phyloP scores from a whole-genome alignment of 1,140 invertebrate genomes.

The Drosophila setifemur region DNA sequence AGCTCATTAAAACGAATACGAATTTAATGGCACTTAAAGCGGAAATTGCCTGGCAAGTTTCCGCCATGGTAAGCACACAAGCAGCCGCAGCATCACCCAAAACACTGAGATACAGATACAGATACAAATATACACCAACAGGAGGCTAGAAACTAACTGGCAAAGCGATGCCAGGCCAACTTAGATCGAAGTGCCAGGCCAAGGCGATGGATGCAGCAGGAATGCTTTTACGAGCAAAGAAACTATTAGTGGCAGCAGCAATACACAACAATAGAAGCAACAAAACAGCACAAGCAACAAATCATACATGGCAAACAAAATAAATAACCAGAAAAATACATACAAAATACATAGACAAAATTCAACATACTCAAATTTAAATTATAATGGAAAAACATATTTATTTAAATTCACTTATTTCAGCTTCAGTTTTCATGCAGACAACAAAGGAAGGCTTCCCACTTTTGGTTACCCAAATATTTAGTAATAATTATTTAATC shows the following conservation, averaged over 20 bases:
- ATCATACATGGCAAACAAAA: not conserved
- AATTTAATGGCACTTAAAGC: conserved; percentile 82
- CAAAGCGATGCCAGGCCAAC: conserved; percentile 28
- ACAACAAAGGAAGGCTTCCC: no score
- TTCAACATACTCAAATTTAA: no score
- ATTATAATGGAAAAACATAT: no score
- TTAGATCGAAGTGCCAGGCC: conserved; percentile 60
- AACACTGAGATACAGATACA: conserved; percentile 7
- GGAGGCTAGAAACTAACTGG: conserved; percentile 13
- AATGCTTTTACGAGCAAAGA: conserved; percentile 74
- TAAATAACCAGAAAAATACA: no score
- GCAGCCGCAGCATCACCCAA: conserved; percentile 17
- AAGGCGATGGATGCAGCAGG: conserved; percentile 21
- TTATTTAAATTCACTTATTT: no score
- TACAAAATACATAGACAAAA: no score
- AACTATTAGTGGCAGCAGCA: conserved; percentile 72
- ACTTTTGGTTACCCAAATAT: no score
- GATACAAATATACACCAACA: conserved; percentile 9
- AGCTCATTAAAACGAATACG: conserved; percentile 82
- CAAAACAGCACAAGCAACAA: conserved; percentile 5
- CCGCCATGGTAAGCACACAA: conserved; percentile 65
- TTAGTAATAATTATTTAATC: no score
- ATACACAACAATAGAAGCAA: conserved; percentile 22
- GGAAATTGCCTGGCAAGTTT: conserved; percentile 82
- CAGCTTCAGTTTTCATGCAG: no score